Conservation (phyloP, 2,113 vertebrate genomes). For the Fulmarus glacialis region DNA sequence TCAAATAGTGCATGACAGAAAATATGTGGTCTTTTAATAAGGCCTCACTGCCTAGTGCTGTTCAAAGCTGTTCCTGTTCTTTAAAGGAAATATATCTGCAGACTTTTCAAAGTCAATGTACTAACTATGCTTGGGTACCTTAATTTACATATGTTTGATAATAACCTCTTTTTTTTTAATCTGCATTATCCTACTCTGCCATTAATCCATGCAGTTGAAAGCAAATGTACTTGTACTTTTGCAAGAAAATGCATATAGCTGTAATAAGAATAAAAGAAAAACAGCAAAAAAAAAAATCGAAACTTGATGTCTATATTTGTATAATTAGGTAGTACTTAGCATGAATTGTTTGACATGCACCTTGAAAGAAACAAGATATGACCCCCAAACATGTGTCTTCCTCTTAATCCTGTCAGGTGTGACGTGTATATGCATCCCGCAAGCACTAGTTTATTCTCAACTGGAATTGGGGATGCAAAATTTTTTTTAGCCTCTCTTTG, state of each 20-base stretch:
- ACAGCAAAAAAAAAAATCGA: fast-evolving
- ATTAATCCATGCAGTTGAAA: background rate
- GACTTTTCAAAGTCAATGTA: background rate
- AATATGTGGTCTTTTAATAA: background rate
- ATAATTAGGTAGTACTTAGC: background rate
- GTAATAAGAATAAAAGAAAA: background rate
- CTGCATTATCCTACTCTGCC: background rate
- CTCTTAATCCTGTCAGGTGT: background rate
- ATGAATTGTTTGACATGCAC: background rate
- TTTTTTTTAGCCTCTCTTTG: background rate
- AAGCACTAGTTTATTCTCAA: background rate
- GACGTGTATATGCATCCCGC: background rate
- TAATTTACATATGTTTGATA: background rate
- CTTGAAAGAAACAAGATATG: background rate
- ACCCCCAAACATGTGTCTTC: background rate
- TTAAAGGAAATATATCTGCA: background rate
- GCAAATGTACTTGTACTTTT: background rate
- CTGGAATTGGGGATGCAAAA: background rate
- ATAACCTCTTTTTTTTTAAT: background rate
- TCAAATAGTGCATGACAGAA: background rate
- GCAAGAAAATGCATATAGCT: background rate
- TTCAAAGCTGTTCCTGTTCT: background rate
- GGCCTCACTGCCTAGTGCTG: background rate
- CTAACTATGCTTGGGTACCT: background rate
- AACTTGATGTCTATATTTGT: background rate